Base-by-base conservation (phyloP, 2,113 vertebrate genomes). In the Sceloporus tristichus region DNA sequence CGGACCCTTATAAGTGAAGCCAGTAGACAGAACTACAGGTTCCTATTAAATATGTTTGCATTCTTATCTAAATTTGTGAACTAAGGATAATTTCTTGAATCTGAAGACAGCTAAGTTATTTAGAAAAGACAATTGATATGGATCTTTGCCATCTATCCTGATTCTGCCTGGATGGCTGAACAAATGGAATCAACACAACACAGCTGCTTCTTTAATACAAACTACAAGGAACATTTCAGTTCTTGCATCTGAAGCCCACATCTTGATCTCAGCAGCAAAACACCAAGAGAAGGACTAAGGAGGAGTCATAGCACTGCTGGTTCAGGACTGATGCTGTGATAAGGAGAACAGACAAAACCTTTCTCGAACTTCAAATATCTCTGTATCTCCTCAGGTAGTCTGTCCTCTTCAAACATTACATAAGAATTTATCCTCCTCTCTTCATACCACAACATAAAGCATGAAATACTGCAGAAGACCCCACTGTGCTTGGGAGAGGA, bases 201-300 rank as follows among this genome's bases (percentile, higher is more conserved):
- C 65, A 23, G 1, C 23, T 53, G 68, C 42, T 68, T 56, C 29
- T 78, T 88, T 18, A 76, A 77, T 70, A 54, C 5, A 70, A 78
- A 68, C 27, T 82, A 38, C 80, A 83, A 73, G 9, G 27, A 29
- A 74, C 38, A n/a, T 5, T 10, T 83, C 21, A 54, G 29, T 68
- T 54, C 80, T 77, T 85, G 38, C 16, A 59, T 29, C 34, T 56
- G 23, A 34, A 66, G 27, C 19, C 62, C 27, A 78, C n/a, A 86
- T 86, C 84, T 85, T 85, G 74, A 85, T 77, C 75, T 79, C 85
- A 86, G 62, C 40, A 54, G 40, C 75, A 48, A 68, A 79, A 86
- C 79, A 8, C 42, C 27, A n/a, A 66, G 42, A 66, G 6, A 79
- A 70, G 1, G 75, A 54, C 62, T 53, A 40, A 77, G 70, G 73